A percentile compares a stretch with the other conserved stretches of the same genome.
Evolutionary conservation across 2,888 invertebrate species (phyloP).

Genomic region (Diogma glabrata): DNA sequence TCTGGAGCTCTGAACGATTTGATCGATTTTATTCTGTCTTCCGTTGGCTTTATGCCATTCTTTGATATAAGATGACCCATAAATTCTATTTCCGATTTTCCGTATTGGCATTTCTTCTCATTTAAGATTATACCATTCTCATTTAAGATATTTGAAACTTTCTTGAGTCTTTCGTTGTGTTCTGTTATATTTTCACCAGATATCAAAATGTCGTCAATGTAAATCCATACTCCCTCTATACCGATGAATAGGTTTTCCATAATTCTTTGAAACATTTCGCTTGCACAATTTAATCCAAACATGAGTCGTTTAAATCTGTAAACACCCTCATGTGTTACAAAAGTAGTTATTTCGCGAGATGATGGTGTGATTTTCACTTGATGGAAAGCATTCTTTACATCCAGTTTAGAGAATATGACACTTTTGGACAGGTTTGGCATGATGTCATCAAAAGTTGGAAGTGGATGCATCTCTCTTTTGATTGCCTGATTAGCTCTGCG

Average conservation of each 20-base stretch:
- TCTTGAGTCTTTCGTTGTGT: too few relatives aligned
- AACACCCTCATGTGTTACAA: slow-evolving; percentile 4
- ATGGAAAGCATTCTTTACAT: slow-evolving; percentile 23
- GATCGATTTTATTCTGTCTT: neutral
- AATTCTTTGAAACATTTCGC: slow-evolving; percentile 17
- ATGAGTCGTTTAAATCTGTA: slow-evolving; percentile 26
- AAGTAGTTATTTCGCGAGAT: slow-evolving; percentile 6
- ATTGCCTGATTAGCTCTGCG: slow-evolving; percentile 9
- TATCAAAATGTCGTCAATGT: too few relatives aligned
- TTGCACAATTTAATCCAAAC: slow-evolving; percentile 26
- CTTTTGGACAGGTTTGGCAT: slow-evolving; percentile 16
- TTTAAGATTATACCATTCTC: neutral
- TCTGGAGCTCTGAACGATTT: neutral
- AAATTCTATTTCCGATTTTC: neutral
- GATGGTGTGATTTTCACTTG: slow-evolving; percentile 12
- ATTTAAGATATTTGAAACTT: too few relatives aligned
- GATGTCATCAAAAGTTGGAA: slow-evolving; percentile 19
- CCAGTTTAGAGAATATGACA: too few relatives aligned
- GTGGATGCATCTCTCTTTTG: slow-evolving; percentile 17
- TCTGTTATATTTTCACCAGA: too few relatives aligned
- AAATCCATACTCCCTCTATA: too few relatives aligned
- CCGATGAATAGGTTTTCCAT: slow-evolving; percentile 22
- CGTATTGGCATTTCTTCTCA: neutral
- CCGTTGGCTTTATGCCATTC: neutral
- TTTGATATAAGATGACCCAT: neutral